Base-by-base conservation (phyloP, 2,113 vertebrate genomes). In the Zapornia atra region DNA sequence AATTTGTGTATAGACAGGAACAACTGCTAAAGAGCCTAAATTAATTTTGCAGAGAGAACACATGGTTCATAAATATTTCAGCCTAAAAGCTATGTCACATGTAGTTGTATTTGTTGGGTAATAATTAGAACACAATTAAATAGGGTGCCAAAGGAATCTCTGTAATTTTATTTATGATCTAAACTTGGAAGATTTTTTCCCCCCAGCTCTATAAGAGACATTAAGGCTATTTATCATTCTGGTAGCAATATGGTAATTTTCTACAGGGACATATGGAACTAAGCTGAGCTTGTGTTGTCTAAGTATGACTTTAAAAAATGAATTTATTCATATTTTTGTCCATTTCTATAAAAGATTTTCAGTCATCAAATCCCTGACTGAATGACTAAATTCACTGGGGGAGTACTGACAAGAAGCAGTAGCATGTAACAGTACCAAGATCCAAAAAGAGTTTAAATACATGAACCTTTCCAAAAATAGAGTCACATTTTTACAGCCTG, bases 71-170 rank as follows among this genome's bases (percentile, higher is more conserved):
- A 90, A 94, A 90, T 79, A 89, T 64, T 70, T 91, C 64, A 53
- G 75, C 59, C 76, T 72, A 85, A 93, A 93, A 51, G 44, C 54
- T 69, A 0, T 6, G 48, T 61, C 82, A 90, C 22, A 11, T 64
- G 42, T 24, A 90, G 57, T 10, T n/a, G 3, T 71, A 88, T 86
- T 90, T 93, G 59, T 14, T 83, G 44, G 50, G 63, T 63, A 86
- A 77, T 90, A 83, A 93, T 93, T 91, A 76, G 75, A 92, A 80
- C 33, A 82, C 75, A 88, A 90, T 90, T 96, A 86, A 86, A 73
- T 12, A 65, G 66, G 46, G 64, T 4, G 4, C 68, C 88, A 93
- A 93, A 88, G 76, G 71, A 85, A 88, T 80, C n/a, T 82, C 63
- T 56, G 26, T 65, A 81, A 81, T 93, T 93, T 93, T 83, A 93